Base-by-base conservation (phyloP, 2,113 vertebrate species). In the Brienomyrus longianalis region DNA sequence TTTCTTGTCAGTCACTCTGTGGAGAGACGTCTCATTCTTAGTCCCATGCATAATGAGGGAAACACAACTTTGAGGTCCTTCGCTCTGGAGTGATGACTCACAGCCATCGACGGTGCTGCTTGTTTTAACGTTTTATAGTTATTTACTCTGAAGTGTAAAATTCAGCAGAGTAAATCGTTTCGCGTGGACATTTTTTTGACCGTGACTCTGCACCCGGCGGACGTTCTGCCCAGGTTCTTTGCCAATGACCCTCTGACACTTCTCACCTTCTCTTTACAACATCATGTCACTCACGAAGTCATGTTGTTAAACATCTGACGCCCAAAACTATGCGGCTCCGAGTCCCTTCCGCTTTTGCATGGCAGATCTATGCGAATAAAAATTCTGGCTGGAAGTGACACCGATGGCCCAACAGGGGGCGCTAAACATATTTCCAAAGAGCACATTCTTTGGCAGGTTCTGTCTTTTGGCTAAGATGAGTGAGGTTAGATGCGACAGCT, bases 1-100 rank as follows among this genome's bases (percentile, higher is more conserved):
- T 54, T 86, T 35, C 84, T 52, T 54, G 84, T 86, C 84, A 86
- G 84, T 86, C 84, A 31, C n/a, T 21, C 86, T 87, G 50, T 59
- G 86, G 86, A 87, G 86, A 54, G 13, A 50, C 5, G 4, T 39
- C 48, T 87, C 11, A 54, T 87, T 56, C 52, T 9, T 52, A 86
- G 31, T 39, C 15, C 51, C 52, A 87, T 56, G 31, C 2, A 54
- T 87, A 54, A 54, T 10, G 17, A 31, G 5, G 15, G 15, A 35
- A 85, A 54, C 85, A 10, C 10, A 17, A 27, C 13, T 27, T 4
- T 52, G 31, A 80, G 31, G 35, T 74, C 70, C 10, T 17, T 35
- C 13, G 35, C 74, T 43, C 35, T 43, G 35, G 31, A 80, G 15
- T 0, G 50, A 87, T 39, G 51, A 87, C 52, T 59, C 86, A 56